These are phyloP conservation scores for Pteropus rufus DNA, from an alignment of 2,797 vertebrate species.

Conservation along the genomic window DNA sequence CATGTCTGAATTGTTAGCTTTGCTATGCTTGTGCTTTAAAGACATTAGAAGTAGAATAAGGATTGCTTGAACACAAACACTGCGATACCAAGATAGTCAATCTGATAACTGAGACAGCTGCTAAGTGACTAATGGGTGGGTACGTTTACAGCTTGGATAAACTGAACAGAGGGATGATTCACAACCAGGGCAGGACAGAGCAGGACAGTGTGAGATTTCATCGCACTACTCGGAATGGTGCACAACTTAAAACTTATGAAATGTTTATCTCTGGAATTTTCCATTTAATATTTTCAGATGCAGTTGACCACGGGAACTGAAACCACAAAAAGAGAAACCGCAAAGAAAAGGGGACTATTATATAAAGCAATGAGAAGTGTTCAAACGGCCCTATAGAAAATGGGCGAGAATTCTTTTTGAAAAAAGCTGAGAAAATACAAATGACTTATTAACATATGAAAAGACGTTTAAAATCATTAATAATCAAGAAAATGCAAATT, in stretches of 20 bases:
- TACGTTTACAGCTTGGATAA: background rate
- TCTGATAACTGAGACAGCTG: background rate
- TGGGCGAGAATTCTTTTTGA: background rate
- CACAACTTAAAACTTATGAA: background rate
- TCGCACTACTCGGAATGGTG: background rate
- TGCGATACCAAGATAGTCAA: background rate
- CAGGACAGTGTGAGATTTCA: background rate
- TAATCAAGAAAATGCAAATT: constrained; percentile 27
- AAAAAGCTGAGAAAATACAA: background rate
- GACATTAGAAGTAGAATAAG: background rate
- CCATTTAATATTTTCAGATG: background rate
- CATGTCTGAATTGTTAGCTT: background rate
- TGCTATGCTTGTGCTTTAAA: background rate
- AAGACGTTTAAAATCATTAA: background rate
- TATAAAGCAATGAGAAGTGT: background rate
- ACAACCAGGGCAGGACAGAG: background rate
- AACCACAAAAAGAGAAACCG: background rate
- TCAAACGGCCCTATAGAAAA: background rate
- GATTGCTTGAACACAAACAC: background rate
- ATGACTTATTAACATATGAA: background rate
- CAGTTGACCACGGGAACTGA: background rate
- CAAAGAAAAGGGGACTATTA: background rate
- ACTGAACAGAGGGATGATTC: background rate
- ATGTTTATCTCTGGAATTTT: background rate
- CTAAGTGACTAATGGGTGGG: background rate